Evolutionary conservation across 2,797 vertebrate genomes (phyloP).

Genomic region (Cottoperca gobio): DNA sequence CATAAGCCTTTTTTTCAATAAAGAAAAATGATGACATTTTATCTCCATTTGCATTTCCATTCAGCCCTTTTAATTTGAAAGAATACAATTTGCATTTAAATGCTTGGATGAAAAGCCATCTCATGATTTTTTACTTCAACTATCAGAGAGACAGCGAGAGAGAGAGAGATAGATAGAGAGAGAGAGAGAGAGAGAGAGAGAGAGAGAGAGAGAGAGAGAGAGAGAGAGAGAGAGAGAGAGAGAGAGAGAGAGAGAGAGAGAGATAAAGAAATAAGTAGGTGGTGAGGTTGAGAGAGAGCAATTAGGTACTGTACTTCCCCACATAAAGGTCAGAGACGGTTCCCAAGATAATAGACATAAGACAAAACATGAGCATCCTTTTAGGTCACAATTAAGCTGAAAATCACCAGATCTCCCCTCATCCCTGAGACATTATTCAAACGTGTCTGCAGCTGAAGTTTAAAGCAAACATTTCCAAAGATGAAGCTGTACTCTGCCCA

Average conservation of each 20-base stretch:
- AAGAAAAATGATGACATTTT: slow-evolving; percentile 5
- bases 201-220: slow-evolving; percentile 28
- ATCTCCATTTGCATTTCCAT: slow-evolving; percentile 42
- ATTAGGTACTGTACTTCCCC: slow-evolving; percentile 41
- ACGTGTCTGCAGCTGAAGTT: slow-evolving; percentile 31
- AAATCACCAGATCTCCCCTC: slow-evolving; percentile 48
- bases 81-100: slow-evolving; percentile 32
- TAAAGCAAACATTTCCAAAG: slow-evolving; percentile 43
- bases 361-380: slow-evolving; percentile 52
- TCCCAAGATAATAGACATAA: slow-evolving; percentile 56
- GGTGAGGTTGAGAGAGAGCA: slow-evolving; percentile 27
- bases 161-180: too few species aligned
- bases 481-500: slow-evolving; percentile 12
- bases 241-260: neutral
- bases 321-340: slow-evolving; percentile 62
- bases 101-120: slow-evolving; percentile 24
- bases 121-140: slow-evolving; percentile 34
- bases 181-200: too few species aligned
- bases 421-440: slow-evolving; percentile 36
- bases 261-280: slow-evolving; percentile 1
- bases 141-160: neutral
- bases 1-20: neutral
- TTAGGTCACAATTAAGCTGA: slow-evolving; percentile 55
- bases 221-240: neutral
- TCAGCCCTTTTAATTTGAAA: slow-evolving; percentile 13